These are phyloP conservation scores for Synergus umbraculus DNA, from an alignment of 2,888 invertebrate species.

Conservation along the genomic window DNA sequence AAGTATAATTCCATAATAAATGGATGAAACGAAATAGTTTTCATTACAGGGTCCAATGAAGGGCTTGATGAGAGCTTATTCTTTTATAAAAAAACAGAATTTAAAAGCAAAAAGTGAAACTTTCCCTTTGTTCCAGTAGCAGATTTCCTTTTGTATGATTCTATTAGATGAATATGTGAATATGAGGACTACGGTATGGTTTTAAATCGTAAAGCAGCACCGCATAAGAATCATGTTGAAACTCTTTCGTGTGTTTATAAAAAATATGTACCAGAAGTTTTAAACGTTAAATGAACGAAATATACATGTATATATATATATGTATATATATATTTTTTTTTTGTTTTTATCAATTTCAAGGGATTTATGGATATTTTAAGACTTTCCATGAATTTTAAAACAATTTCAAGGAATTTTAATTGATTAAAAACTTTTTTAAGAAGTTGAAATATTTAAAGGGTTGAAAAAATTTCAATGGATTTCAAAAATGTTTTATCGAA, in stretches of 20 bases:
- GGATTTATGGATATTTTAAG: no score
- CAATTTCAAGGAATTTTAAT: no score
- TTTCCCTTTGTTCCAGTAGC: constrained; percentile 21
- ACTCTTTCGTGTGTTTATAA: not conserved
- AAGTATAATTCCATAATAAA: constrained; percentile 13
- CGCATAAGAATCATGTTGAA: constrained; percentile 26
- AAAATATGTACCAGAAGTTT: not conserved
- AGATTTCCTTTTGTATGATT: constrained; percentile 7
- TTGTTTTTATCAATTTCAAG: no score
- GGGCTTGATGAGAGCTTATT: constrained; percentile 55
- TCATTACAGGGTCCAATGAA: constrained; percentile 58
- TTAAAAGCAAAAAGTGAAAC: constrained; percentile 16
- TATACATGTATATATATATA: no score
- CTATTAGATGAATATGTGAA: constrained; percentile 5
- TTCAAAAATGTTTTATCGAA: no score
- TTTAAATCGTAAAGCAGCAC: not conserved
- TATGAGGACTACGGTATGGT: constrained; percentile 14
- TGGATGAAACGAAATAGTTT: constrained; percentile 47
- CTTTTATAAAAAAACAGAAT: constrained; percentile 48
- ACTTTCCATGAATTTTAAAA: no score
- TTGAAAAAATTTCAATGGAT: no score
- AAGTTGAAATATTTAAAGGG: no score
- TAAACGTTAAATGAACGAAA: not conserved
- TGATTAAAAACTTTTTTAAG: no score
- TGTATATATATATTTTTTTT: no score